These are phyloP conservation scores for Drosophila bipectinata DNA, from an alignment of 1,140 invertebrate genomes.

Conservation along the genomic window DNA sequence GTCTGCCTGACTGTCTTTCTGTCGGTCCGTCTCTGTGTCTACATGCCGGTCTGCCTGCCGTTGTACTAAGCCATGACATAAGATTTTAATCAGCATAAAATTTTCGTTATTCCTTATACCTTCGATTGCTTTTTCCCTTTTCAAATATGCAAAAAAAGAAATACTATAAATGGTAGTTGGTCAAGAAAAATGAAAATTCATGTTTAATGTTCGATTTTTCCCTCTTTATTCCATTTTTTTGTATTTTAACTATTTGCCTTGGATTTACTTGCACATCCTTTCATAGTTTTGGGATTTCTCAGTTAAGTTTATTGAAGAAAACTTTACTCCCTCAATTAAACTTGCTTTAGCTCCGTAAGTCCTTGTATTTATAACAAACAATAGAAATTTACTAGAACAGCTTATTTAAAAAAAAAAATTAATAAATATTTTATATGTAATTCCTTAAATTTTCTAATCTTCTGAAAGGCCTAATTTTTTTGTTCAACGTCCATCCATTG, in stretches of 20 bases:
- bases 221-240: not conserved
- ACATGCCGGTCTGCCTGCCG: conserved; percentile 25
- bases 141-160: conserved; percentile 9
- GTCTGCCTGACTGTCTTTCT: conserved; percentile 8
- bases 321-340: too few relatives aligned
- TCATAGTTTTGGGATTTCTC: too few relatives aligned
- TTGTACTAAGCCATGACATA: conserved; percentile 54
- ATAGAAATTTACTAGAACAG: too few relatives aligned
- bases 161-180: conserved; percentile 10
- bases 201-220: conserved; percentile 36
- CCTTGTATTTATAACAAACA: too few relatives aligned
- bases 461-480: too few relatives aligned
- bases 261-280: not conserved
- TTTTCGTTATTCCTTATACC: conserved; percentile 52
- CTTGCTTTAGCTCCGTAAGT: too few relatives aligned
- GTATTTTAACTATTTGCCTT: conserved; percentile 15
- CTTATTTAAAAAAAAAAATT: too few relatives aligned
- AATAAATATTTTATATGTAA: too few relatives aligned
- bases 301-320: too few relatives aligned
- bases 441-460: too few relatives aligned
- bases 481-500: too few relatives aligned
- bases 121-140: conserved; percentile 36
- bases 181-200: conserved; percentile 45
- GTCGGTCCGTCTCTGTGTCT: conserved; percentile 19
- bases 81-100: conserved; percentile 80